Evolutionary conservation across 2,113 vertebrate genomes (phyloP), one percentile per base, ranked within the genome.

Genomic region (Misgurnus mizolepis): DNA sequence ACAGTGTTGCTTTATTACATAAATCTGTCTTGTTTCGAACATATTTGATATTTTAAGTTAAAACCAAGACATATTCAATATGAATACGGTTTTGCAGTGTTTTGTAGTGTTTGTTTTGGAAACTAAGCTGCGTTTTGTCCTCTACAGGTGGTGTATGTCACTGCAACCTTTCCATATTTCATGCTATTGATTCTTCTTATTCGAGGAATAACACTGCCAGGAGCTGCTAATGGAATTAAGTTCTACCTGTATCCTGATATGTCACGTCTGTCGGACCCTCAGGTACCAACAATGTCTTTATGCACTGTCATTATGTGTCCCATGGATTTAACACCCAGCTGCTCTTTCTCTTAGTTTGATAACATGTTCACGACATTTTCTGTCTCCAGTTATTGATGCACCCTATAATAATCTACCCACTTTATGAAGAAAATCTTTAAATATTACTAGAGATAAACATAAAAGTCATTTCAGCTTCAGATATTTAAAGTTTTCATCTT

Each of bases 241-340:
- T 99, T 98, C 94, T 99, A 99, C 92, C 91, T 99, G 87, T 99
- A 99, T 75, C 98, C 98, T 0, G 97, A 99, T 84, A 93, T 99
- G 12, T 96, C 96, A 17, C 94, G 97, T 7, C 95, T 99, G 58
- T 98, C 97, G 0, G 97, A 99, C 90, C 97, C 98, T 40, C 97
- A 99, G 96, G 98, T 99, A 96, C 80, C 93, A 55, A 1, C 12
- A 47, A 4, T 5, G 56, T 0, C 17, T 56, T 75, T 40, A 18
- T 62, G 7, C 69, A 11, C 3, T 43, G 10, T 12, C 17, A 55
- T 49, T 27, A 14, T 39, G 17, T 17, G 47, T 68, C n/a, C 15
- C 6, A 43, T 58, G 8, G 11, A 27, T 78, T 67, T 58, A 43
- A 47, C 7, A 79, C 6, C 12, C 53, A 34, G 3, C n/a, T 74